These are phyloP conservation scores for Pseudomyrmex flavicornis DNA, from an alignment of 1,140 invertebrate species.

Conservation along the genomic window DNA sequence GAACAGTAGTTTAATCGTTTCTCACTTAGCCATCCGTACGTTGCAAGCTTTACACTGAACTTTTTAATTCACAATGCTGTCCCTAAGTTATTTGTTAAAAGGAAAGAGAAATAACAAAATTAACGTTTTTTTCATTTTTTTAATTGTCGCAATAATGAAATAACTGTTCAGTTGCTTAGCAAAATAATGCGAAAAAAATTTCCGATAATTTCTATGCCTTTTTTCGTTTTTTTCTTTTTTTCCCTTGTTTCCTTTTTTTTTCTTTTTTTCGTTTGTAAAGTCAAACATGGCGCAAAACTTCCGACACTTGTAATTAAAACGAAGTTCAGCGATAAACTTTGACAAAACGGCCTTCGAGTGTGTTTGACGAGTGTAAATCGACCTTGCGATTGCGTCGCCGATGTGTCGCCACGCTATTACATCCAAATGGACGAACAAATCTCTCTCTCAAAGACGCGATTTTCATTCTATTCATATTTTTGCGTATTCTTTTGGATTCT, in stretches of 20 bases:
- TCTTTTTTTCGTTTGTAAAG: background rate
- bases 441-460: background rate
- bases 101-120: background rate
- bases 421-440: background rate
- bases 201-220: background rate
- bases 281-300: background rate
- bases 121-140: background rate
- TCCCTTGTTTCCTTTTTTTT: too few species aligned
- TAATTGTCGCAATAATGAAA: background rate
- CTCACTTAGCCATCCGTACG: background rate
- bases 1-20: background rate
- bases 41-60: background rate
- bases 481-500: background rate
- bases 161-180: background rate
- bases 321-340: constrained; percentile 13
- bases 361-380: constrained; percentile 8
- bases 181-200: background rate
- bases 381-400: background rate
- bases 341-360: constrained; percentile 17
- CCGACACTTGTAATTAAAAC: constrained; percentile 33
- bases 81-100: background rate
- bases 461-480: background rate
- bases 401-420: constrained; percentile 12
- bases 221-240: background rate
- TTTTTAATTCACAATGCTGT: background rate